phyloP scores from a whole-genome alignment of 2,797 vertebrate genomes.

The Buphagus erythrorhynchus region DNA sequence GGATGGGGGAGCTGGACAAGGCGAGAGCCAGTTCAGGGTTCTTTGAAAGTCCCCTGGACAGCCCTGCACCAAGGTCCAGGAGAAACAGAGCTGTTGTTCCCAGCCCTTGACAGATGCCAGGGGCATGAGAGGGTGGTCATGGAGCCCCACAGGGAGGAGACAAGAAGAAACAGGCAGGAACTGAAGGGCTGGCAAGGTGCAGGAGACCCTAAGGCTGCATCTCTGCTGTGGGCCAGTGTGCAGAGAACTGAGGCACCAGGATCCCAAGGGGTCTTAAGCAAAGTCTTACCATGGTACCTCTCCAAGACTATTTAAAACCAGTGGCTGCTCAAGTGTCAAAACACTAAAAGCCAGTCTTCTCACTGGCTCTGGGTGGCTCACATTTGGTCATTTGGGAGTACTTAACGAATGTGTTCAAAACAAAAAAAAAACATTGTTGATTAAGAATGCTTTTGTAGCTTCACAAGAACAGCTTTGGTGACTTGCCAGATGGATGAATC shows the following conservation, averaged over 20 bases:
- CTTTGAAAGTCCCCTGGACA: not conserved
- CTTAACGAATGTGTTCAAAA: not conserved
- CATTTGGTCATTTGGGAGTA: not conserved
- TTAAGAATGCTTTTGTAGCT: not conserved
- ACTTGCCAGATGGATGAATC: not conserved
- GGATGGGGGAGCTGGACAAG: not conserved
- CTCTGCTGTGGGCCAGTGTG: too few species aligned
- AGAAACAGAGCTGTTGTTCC: not conserved
- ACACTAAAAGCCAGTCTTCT: not conserved
- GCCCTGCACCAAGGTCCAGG: fast-evolving
- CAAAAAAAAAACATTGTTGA: not conserved
- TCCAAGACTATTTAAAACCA: not conserved
- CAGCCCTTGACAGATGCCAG: not conserved
- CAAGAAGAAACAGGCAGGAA: not conserved
- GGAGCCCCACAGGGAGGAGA: not conserved
- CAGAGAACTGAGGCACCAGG: not conserved
- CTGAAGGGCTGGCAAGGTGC: fast-evolving
- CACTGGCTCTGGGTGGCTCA: not conserved
- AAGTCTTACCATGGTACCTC: not conserved
- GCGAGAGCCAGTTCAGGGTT: fast-evolving
- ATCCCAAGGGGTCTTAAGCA: fast-evolving
- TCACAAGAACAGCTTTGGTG: not conserved
- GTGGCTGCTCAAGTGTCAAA: not conserved
- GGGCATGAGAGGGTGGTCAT: not conserved
- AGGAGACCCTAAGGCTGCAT: not conserved